phyloP scores from a whole-genome alignment of 2,888 invertebrate genomes.

The Xanthia togata region DNA sequence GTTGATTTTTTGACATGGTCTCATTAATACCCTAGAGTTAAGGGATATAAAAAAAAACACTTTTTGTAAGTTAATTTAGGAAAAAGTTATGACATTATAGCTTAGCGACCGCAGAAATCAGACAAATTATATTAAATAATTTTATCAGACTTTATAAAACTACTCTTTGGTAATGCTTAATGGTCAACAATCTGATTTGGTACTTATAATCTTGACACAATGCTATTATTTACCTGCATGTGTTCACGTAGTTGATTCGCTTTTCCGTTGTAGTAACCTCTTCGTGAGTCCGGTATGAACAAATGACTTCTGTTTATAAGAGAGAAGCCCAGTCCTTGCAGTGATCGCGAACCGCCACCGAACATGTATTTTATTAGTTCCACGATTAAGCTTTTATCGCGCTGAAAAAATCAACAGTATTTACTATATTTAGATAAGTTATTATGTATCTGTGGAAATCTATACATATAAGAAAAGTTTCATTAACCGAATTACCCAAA shows the following conservation, averaged over 20 bases:
- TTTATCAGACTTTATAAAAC: not conserved
- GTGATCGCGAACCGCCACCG: slow-evolving; percentile 83
- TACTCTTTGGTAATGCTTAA: too few species aligned
- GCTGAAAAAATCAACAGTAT: slow-evolving; percentile 70
- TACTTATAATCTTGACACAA: not conserved
- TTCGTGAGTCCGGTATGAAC: slow-evolving; percentile 79
- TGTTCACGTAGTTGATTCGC: slow-evolving; percentile 78
- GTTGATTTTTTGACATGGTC: too few species aligned
- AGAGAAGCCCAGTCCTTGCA: slow-evolving; percentile 87
- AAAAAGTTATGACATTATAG: not conserved
- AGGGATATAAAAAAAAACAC: too few species aligned
- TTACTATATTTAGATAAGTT: not conserved
- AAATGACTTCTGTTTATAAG: slow-evolving; percentile 80
- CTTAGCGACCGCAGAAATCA: not conserved
- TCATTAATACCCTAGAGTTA: too few species aligned
- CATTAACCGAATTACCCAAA: slow-evolving; percentile 5
- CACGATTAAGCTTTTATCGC: slow-evolving; percentile 77
- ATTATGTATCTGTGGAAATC: slow-evolving; percentile 7
- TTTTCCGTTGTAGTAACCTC: slow-evolving; percentile 72
- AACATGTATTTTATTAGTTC: slow-evolving; percentile 77
- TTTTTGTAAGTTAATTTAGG: not conserved
- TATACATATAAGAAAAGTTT: not conserved
- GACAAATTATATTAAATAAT: too few species aligned
- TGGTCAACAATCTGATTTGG: too few species aligned
- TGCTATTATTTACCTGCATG: slow-evolving; percentile 76